A percentile compares a stretch with the other conserved stretches of the same genome.
phyloP scores from a whole-genome alignment of 2,888 invertebrate genomes.

The Chloroclystis v-ata region DNA sequence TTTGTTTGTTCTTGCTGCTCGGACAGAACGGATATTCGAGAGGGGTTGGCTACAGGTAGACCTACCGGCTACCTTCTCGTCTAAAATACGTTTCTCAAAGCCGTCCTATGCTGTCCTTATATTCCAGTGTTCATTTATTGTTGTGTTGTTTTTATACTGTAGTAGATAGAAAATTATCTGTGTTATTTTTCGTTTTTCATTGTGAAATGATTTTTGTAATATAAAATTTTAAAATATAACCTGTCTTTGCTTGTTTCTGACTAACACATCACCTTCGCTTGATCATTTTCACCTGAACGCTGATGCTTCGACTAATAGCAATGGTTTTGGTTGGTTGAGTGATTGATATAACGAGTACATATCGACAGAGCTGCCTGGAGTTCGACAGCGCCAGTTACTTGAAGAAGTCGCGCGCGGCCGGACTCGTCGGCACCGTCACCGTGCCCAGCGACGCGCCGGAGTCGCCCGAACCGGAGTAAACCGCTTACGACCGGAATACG shows the following conservation, averaged over 20 bases:
- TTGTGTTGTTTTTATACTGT: slow-evolving; percentile 49
- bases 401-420: slow-evolving; percentile 63
- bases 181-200: slow-evolving; percentile 51
- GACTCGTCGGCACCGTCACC: slow-evolving; percentile 53
- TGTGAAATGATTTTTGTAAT: slow-evolving; percentile 60
- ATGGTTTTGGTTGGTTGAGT: neutral
- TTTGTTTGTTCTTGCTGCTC: slow-evolving; percentile 65
- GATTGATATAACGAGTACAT: slow-evolving; percentile 33
- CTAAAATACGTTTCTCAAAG: slow-evolving; percentile 17
- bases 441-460: slow-evolving; percentile 67
- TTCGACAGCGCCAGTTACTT: slow-evolving; percentile 74
- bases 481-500: neutral
- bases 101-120: slow-evolving; percentile 23
- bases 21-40: slow-evolving; percentile 70
- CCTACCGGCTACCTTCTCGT: no score
- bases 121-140: slow-evolving; percentile 22
- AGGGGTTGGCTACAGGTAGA: slow-evolving; percentile 72
- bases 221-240: slow-evolving; percentile 50
- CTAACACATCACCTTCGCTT: slow-evolving; percentile 36
- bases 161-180: slow-evolving; percentile 58
- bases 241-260: slow-evolving; percentile 60
- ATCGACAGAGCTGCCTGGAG: slow-evolving; percentile 73
- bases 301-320: slow-evolving; percentile 15
- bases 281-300: slow-evolving; percentile 11
- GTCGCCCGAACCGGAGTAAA: slow-evolving; percentile 73